Evolutionary conservation across 2,113 vertebrate genomes (phyloP).

Genomic region (Coreoperca whiteheadi): DNA sequence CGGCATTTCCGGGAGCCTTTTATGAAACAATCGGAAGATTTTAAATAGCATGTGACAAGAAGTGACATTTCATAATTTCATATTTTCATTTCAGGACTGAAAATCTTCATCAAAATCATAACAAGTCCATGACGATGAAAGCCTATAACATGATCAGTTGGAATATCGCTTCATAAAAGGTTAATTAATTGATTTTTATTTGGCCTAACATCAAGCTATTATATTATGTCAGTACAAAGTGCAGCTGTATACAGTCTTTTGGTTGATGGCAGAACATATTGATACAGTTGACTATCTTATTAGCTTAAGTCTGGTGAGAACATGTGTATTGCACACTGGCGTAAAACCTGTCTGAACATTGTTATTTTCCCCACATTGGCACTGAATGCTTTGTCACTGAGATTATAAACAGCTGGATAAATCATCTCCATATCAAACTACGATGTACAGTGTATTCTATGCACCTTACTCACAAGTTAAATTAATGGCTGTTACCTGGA

Average conservation of each 20-base stretch:
- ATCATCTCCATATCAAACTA: not conserved
- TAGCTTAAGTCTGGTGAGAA: not conserved
- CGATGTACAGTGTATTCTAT: not conserved
- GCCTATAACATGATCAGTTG: not conserved
- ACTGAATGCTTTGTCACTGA: not conserved
- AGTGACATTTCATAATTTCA: slow-evolving; percentile 12
- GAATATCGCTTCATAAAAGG: slow-evolving; percentile 17
- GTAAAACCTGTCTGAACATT: slow-evolving; percentile 5
- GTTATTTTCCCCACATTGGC: not conserved
- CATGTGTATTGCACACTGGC: not conserved
- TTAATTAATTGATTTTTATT: slow-evolving; percentile 25
- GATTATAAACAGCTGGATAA: not conserved
- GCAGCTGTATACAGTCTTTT: slow-evolving; percentile 4
- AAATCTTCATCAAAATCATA: not conserved
- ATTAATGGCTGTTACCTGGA: slow-evolving; percentile 26
- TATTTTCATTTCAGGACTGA: slow-evolving; percentile 14
- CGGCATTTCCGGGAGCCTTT: not conserved
- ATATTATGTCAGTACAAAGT: slow-evolving; percentile 22
- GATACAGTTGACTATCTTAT: not conserved
- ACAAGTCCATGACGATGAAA: not conserved
- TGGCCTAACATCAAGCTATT: slow-evolving; percentile 13
- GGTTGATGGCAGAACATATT: not conserved
- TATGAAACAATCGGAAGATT: not conserved
- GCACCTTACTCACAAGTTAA: slow-evolving; percentile 11
- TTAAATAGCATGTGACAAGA: slow-evolving; percentile 1